Base-by-base conservation (phyloP, 2,888 invertebrate genomes). In the Aphidoletes aphidimyza region DNA sequence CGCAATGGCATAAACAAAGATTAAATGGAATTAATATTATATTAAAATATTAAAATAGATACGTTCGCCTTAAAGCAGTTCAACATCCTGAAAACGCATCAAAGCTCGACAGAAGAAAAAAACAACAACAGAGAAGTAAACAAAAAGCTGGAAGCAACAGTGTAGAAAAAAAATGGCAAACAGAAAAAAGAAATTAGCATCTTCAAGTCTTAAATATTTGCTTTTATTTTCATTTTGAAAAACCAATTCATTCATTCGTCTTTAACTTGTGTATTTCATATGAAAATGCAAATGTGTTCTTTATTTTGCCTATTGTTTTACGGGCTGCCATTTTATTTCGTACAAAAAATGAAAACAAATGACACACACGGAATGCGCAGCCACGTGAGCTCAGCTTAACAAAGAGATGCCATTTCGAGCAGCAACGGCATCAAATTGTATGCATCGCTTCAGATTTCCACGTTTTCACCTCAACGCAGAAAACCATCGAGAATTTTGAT, bases 1-100 rank as follows among this genome's bases (percentile, higher is more conserved):
- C 39, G 37, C n/a, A 81, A 6, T 11, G 36, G 78, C 5, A 81
- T 81, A 36, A 81, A 81, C 81, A 22, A 81, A 81, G 81, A 81
- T 81, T 81, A 81, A 81, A 81, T 22, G 81, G 81, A 81, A 81
- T 81, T 81, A 81, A 81, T 81, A 81, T 81, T 81, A 81, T 81
- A 81, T 81, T 81, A 81, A 81, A 81, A 81, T 81, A 81, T 81
- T 81, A 81, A 81, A 81, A 81, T 81, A 81, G 81, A 81, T 81
- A 9, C 81, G 22, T 5, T 22, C 37, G 37, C 37, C 37, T 3
- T 81, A n/a, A n/a, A 81, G 39, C 6, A 54, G n/a, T n/a, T n/a
- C 54, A 81, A n/a, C 37, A 37, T 5, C 37, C 37, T 5, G 19
- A 22, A 37, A 2, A 17, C 34, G 34, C 11, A 34, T 34, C 17